phyloP scores from a whole-genome alignment of 2,888 invertebrate species.

The Aleiodes testaceus region DNA sequence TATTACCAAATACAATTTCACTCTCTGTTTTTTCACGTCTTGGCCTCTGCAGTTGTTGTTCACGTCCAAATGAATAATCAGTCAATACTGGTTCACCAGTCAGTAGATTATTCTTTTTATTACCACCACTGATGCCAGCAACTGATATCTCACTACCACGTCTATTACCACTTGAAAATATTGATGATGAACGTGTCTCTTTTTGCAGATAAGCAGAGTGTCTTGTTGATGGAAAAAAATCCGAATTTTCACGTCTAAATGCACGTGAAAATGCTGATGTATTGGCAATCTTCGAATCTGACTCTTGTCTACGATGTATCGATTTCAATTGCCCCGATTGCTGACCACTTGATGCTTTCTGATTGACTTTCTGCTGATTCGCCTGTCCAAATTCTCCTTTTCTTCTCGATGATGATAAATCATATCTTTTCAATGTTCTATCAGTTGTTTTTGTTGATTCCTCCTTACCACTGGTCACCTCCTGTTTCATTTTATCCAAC shows the following conservation, averaged over 20 bases:
- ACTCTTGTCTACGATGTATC: slow-evolving; percentile 81
- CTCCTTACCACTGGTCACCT: slow-evolving; percentile 61
- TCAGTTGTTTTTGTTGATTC: slow-evolving; percentile 57
- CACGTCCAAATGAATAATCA: slow-evolving; percentile 77
- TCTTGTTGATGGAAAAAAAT: slow-evolving; percentile 85
- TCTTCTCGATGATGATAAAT: slow-evolving; percentile 57
- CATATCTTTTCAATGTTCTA: slow-evolving; percentile 60
- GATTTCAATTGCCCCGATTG: slow-evolving; percentile 73
- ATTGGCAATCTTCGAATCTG: slow-evolving; percentile 81
- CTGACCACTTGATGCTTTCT: slow-evolving; percentile 49
- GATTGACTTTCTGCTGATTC: slow-evolving; percentile 56
- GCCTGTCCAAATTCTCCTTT: slow-evolving; percentile 58
- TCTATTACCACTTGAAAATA: slow-evolving; percentile 81
- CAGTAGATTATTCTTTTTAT: slow-evolving; percentile 73
- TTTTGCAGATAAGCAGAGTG: slow-evolving; percentile 83
- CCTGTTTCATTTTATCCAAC: slow-evolving; percentile 73
- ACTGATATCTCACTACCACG: slow-evolving; percentile 76
- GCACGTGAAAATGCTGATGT: slow-evolving; percentile 80
- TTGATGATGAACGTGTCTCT: slow-evolving; percentile 70
- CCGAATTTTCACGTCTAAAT: slow-evolving; percentile 88
- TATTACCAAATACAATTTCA: slow-evolving; percentile 85
- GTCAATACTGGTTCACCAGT: slow-evolving; percentile 81
- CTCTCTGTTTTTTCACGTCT: slow-evolving; percentile 93
- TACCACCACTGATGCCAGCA: slow-evolving; percentile 64
- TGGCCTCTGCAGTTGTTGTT: slow-evolving; percentile 75